phyloP scores from a whole-genome alignment of 2,113 vertebrate species.

The Cinclus mexicanus region DNA sequence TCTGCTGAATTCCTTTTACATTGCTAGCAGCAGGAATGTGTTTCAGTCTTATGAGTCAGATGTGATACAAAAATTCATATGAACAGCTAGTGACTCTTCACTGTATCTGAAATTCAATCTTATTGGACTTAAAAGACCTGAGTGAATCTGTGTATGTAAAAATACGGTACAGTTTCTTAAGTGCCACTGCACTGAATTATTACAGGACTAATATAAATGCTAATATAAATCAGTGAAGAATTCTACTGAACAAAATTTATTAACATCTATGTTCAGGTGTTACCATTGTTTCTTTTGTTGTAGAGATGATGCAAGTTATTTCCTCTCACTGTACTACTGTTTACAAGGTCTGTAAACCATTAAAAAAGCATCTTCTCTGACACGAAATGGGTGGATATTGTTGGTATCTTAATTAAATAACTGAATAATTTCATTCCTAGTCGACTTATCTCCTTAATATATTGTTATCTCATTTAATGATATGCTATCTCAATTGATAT shows the following conservation, averaged over 20 bases:
- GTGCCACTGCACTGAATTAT: background rate
- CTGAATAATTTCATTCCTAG: background rate
- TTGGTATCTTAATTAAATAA: background rate
- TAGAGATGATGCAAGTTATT: background rate
- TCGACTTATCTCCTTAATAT: background rate
- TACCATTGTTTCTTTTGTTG: background rate
- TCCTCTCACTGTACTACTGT: background rate
- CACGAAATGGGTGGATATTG: background rate
- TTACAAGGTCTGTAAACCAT: background rate
- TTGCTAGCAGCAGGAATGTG: background rate
- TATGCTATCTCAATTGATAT: background rate
- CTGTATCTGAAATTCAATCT: background rate
- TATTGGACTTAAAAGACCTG: background rate
- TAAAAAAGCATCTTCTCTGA: background rate
- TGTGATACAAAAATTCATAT: background rate
- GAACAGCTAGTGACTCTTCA: background rate
- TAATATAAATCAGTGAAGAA: background rate
- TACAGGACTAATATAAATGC: background rate
- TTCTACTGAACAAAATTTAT: background rate
- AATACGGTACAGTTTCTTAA: background rate
- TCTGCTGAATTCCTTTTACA: conserved; percentile 31
- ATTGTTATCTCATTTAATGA: background rate
- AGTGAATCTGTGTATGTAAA: background rate
- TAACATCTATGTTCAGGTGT: background rate
- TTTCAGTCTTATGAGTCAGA: conserved; percentile 8